Conservation (phyloP, 2,888 invertebrate species). For the Athetis lepigone region DNA sequence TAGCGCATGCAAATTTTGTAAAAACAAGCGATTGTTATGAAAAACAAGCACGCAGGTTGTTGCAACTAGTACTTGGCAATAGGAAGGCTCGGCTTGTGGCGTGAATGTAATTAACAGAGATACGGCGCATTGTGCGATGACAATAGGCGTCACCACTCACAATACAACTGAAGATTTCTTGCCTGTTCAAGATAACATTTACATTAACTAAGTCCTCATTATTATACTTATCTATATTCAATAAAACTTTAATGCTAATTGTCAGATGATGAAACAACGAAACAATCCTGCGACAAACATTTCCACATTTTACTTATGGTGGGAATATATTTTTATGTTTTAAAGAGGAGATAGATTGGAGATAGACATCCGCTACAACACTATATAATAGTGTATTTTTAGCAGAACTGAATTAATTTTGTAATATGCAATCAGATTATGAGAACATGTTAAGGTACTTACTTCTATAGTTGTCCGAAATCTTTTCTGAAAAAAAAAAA, state of each 20-base stretch:
- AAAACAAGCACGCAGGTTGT: constrained; percentile 78
- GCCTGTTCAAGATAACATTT: constrained; percentile 57
- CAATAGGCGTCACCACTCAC: constrained; percentile 58
- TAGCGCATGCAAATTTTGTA: constrained; percentile 83
- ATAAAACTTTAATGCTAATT: constrained; percentile 58
- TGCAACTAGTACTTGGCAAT: constrained; percentile 68
- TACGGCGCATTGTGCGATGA: constrained; percentile 70
- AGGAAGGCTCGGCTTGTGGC: constrained; percentile 61
- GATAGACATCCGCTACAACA: neutral
- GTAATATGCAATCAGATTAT: no score
- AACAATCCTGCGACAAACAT: constrained; percentile 50
- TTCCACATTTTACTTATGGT: constrained; percentile 40
- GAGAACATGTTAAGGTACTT: no score
- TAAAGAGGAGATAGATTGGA: no score
- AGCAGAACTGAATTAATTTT: no score
- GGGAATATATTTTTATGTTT: constrained; percentile 29
- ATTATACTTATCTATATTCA: constrained; percentile 59
- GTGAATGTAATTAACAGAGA: constrained; percentile 82
- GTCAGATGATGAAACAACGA: constrained; percentile 34
- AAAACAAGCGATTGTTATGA: constrained; percentile 86
- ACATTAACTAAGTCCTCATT: constrained; percentile 56
- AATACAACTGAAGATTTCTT: constrained; percentile 58
- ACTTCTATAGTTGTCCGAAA: no score
- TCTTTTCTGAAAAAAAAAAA: no score
- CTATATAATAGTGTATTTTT: no score